Evolutionary conservation across 2,888 invertebrate genomes (phyloP), one percentile per base, ranked within the genome.

Genomic region (Eulithis testata): DNA sequence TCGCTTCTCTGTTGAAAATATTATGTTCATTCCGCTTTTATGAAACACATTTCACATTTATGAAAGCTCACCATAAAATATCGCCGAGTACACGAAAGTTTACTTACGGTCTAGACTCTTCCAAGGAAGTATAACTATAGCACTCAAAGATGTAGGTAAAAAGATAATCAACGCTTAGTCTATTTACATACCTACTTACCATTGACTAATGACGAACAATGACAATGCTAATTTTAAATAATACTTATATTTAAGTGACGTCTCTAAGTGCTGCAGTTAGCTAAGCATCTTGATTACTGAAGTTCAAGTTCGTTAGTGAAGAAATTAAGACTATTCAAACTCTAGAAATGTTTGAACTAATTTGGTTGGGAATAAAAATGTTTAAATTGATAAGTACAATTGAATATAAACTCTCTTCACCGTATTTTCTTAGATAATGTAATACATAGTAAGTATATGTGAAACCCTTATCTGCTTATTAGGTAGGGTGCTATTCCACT

Each of bases 301-400:
- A 64, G 54, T 62, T 65, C 47, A 59, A 71, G 63, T 66, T 69
- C 14, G 56, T 62, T 61, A 63, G 56, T 54, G 53, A 54, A 61
- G 55, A 40, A 40, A 55, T 65, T 55, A 56, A 56, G 50, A 60
- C 44, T 45, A 40, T 62, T 65, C 44, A 60, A n/a, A 61, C 31
- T 63, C 45, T 27, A 0, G 36, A 40, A 37, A 49, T 9, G 36
- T 21, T 40, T 47, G 37, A 56, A 8, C 31, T 27, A 12, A 45
- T 47, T 47, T n/a, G 3, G 31, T 31, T 31, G 9, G 9, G 40
- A 40, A 40, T 8, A 8, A 4, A 40, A 40, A 40, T 40, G 9
- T 40, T 8, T 40, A 3, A 40, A 40, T 40, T 8, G 9, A 40
- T 40, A 21, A 21, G 21, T 21, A 40, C 40, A 40, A 31, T 31